Evolutionary conservation across 2,888 invertebrate species (phyloP).

Genomic region (Caenorhabditis parvicauda): DNA sequence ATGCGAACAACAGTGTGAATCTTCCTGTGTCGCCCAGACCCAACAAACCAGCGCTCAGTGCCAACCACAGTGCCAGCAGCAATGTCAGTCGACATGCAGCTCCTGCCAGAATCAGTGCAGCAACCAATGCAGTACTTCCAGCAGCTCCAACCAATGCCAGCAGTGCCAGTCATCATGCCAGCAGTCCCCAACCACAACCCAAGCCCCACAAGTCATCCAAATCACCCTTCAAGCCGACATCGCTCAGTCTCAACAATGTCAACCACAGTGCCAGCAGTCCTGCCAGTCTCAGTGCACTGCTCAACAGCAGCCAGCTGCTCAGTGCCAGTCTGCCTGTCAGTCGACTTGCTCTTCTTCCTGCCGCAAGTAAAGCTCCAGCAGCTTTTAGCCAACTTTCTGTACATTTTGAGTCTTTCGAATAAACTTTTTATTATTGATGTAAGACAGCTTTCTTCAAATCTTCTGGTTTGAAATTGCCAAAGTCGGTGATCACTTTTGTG

Average conservation of each 20-base stretch:
- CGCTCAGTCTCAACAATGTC: constrained; percentile 33
- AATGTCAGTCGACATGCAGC: constrained; percentile 15
- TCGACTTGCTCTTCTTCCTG: constrained; percentile 30
- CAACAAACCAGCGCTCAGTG: constrained; percentile 23
- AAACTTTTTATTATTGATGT: too few species aligned
- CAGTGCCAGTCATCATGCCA: constrained; percentile 16
- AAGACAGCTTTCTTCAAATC: too few species aligned
- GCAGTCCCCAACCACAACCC: constrained; percentile 13
- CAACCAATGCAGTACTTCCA: background rate
- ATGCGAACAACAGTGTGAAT: constrained; percentile 25
- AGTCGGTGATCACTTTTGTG: constrained; percentile 40
- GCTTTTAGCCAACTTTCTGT: too few species aligned
- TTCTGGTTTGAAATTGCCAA: constrained; percentile 35
- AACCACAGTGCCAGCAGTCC: constrained; percentile 37
- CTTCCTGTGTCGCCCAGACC: constrained; percentile 19
- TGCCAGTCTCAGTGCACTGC: constrained; percentile 38
- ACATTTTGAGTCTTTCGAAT: too few species aligned
- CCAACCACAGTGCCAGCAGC: constrained; percentile 29
- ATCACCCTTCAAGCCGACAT: constrained; percentile 31
- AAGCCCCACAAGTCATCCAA: constrained; percentile 21
- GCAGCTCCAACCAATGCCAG: constrained; percentile 12
- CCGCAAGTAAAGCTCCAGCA: constrained; percentile 6
- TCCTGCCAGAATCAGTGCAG: constrained; percentile 1
- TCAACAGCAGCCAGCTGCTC: constrained; percentile 35
- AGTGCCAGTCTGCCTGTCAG: constrained; percentile 37